These are phyloP conservation scores for Lamellibrachia satsuma DNA, from an alignment of 2,888 invertebrate species.

Conservation along the genomic window DNA sequence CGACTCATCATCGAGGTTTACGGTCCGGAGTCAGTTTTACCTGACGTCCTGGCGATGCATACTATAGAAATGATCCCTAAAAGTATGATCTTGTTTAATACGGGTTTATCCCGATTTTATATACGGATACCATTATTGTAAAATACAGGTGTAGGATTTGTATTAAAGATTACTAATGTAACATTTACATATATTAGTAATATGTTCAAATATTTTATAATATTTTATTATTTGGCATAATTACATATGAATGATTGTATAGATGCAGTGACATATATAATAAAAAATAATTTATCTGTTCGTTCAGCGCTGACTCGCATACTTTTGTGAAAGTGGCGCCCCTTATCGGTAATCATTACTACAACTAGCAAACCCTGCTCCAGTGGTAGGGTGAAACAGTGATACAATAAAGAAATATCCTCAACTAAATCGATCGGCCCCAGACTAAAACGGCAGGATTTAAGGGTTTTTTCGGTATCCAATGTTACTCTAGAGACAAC, in stretches of 20 bases:
- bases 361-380: too few species aligned
- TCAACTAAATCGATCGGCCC: too few species aligned
- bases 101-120: neutral
- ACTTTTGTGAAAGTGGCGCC: neutral
- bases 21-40: constrained; percentile 6
- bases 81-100: neutral
- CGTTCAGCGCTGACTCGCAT: neutral
- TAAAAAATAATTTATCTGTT: neutral
- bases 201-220: neutral
- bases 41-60: constrained; percentile 17
- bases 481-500: too few species aligned
- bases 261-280: neutral
- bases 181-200: neutral
- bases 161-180: neutral
- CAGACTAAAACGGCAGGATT: too few species aligned
- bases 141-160: neutral
- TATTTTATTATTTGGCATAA: neutral
- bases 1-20: constrained; percentile 13
- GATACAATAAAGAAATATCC: too few species aligned
- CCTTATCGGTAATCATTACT: neutral
- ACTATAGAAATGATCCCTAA: constrained; percentile 17
- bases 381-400: too few species aligned
- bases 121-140: neutral
- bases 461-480: too few species aligned
- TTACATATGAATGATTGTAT: neutral